Evolutionary conservation across 2,888 invertebrate genomes (phyloP).

Genomic region (Drosophila recens): DNA sequence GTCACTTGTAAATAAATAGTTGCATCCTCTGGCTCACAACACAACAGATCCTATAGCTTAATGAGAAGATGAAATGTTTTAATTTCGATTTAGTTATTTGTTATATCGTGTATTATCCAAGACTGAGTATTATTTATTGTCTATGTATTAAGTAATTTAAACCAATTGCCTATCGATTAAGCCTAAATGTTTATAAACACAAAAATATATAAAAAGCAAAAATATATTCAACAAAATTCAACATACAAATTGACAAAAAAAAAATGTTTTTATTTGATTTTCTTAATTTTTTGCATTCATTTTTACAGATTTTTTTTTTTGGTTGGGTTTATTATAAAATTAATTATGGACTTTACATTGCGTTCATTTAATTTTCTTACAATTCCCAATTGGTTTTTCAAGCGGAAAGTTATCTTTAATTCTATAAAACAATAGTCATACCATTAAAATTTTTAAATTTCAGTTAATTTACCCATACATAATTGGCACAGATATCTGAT

Average conservation of each 20-base stretch:
- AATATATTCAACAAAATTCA: conserved; percentile 30
- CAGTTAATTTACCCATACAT: too few relatives aligned
- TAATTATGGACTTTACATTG: neutral
- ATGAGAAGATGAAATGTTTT: conserved; percentile 34
- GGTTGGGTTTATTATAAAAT: neutral
- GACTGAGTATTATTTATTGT: conserved; percentile 78
- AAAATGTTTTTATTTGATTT: conserved; percentile 1
- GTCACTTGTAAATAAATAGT: conserved; percentile 71
- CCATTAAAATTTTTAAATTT: too few relatives aligned
- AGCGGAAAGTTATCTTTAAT: too few relatives aligned
- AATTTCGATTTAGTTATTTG: conserved; percentile 65
- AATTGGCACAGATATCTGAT: too few relatives aligned
- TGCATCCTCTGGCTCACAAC: conserved; percentile 33
- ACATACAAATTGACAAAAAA: conserved; percentile 4
- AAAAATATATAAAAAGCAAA: conserved; percentile 22
- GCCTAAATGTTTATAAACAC: conserved; percentile 60
- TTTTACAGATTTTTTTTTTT: neutral
- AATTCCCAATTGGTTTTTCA: neutral
- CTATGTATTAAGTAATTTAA: conserved; percentile 52
- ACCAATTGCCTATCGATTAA: conserved; percentile 68
- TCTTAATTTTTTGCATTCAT: neutral
- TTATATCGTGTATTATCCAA: conserved; percentile 75
- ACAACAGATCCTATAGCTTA: conserved; percentile 28
- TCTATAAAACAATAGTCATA: too few relatives aligned
- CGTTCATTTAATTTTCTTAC: neutral